Base-by-base conservation (phyloP, 2,888 invertebrate species). In the Pyrgus malvae region DNA sequence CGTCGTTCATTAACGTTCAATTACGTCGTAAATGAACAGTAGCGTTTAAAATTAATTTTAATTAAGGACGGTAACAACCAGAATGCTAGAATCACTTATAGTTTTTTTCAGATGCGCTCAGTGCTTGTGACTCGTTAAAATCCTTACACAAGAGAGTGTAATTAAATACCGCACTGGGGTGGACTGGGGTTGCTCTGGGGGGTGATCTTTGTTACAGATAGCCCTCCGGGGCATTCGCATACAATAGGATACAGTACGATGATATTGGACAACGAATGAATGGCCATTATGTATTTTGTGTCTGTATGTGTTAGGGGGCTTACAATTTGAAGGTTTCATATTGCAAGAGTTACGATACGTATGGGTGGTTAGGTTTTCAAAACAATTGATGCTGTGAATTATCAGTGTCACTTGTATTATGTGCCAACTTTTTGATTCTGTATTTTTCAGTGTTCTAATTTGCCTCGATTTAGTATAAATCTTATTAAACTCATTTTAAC, bases 111-210 rank as follows among this genome's bases (percentile, higher is more conserved):
- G 48, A 65, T 64, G 68, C 57, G 57, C 8, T n/a, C 8, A 14
- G 68, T 56, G 57, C 8, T n/a, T 8, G 19, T 21, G 35, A 17
- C 25, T 37, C 23, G 48, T 35, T 48, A n/a, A n/a, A n/a, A n/a
- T n/a, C n/a, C n/a, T n/a, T 48, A 25, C 25, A 78, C 75, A 76
- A 65, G 23, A 68, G 70, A 63, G 64, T 72, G 77, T 85, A 85
- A 87, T 86, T 83, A 83, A 83, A 87, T 84, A 83, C 80, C 76
- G 51, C 51, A 53, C 45, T 33, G 37, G 37, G 19, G 31, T 9
- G 58, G 65, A 63, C 64, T 68, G 46, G 63, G 59, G 40, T 53
- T n/a, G n/a, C n/a, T n/a, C n/a, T n/a, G n/a, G n/a, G 53, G 56
- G 67, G 61, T 44, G 62, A 68, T 62, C 60, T 65, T 59, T 66